Evolutionary conservation across 1,140 invertebrate species (phyloP), one percentile per base, ranked within the genome.

Genomic region (Drosophila eugracilis): DNA sequence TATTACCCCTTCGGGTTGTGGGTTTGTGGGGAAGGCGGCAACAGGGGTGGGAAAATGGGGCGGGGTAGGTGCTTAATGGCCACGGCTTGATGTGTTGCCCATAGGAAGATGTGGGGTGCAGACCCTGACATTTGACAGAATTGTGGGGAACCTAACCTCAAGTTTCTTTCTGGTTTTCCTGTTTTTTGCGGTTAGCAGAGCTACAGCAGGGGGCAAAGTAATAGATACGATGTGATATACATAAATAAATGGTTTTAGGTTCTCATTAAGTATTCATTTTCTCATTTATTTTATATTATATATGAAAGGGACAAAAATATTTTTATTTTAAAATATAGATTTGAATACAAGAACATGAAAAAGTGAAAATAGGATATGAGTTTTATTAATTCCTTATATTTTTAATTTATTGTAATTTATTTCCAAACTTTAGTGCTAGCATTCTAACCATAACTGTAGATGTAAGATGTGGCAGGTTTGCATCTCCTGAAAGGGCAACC

Each of bases 51-150:
- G 28, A 1, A 6, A 2, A 6, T 4, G 19, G 26, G 24, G 21
- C 0, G 14, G 34, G 22, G 28, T 22, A 45, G 57, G 55, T 36
- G 57, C 14, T 32, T 44, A 69, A 69, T 67, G 62, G 60, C 22
- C 17, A 3, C 47, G 24, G 22, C 37, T 17, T 53, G 62, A 69
- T 34, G 47, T 67, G 45, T 32, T 41, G 45, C n/a, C 45, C 24
- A 54, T 59, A 24, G 66, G 37, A 47, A 72, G 66, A 52, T 59
- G 66, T 72, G 48, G 49, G 62, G 45, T 15, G n/a, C 22, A 50
- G 21, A 55, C 15, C 59, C 59, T 70, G 70, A 74, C 70, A 63
- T 74, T 73, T 74, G 69, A 74, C 69, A 47, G 42, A 41, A 26
- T 19, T 54, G 36, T 22, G 45, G 36, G 28, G 15, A 63, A 28